Evolutionary conservation across 30 jellyfish, hydroid and myxozoan species (phyloP).

Genomic region (Sanderia malayensis): DNA sequence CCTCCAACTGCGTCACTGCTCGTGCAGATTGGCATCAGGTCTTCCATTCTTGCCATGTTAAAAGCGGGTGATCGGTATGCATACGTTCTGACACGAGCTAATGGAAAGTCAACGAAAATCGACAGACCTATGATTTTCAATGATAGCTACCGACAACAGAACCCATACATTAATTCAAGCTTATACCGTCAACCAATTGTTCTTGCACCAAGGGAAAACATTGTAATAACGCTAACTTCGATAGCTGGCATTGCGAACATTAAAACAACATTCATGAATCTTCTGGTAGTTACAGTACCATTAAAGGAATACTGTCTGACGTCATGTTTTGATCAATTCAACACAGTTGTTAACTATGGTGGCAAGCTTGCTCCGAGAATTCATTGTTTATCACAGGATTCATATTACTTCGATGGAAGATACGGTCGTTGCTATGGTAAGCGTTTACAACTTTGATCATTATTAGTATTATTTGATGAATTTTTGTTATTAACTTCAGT

Average conservation of each 20-base stretch:
- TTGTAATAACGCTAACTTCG: not conserved
- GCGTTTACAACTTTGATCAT: too few species aligned
- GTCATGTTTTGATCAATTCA: not conserved
- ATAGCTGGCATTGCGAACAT: not conserved
- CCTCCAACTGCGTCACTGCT: not conserved
- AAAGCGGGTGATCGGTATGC: not conserved
- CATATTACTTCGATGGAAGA: slow-evolving; percentile 7
- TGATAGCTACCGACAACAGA: not conserved
- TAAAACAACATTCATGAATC: not conserved
- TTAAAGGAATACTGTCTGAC: slow-evolving; percentile 27
- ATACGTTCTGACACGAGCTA: not conserved
- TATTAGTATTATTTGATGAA: too few species aligned
- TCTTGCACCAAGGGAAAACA: not conserved
- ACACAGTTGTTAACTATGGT: not conserved
- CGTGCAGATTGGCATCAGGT: not conserved
- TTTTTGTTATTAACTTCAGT: too few species aligned
- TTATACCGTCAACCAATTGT: not conserved
- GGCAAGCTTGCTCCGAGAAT: slow-evolving; percentile 19
- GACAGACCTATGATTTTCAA: not conserved
- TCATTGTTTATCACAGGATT: slow-evolving; percentile 9
- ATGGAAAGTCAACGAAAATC: not conserved
- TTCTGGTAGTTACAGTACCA: not conserved
- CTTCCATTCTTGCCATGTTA: not conserved
- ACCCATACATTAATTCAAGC: not conserved
- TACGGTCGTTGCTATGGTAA: slow-evolving; percentile 45